These are phyloP conservation scores for Euschistus heros DNA, from an alignment of 1,140 invertebrate species.

Conservation along the genomic window DNA sequence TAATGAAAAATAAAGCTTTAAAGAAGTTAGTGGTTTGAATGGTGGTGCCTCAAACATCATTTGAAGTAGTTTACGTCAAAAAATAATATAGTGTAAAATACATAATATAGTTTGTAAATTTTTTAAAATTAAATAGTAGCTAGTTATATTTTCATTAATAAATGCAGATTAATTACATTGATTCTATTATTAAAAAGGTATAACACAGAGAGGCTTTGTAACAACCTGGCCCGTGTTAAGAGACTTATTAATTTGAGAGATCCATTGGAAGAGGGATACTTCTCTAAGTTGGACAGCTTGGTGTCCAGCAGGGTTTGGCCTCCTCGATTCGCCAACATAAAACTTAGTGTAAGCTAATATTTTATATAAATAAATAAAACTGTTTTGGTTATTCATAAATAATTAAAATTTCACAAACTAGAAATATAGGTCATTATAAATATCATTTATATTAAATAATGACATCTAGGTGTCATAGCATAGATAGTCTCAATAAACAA, in stretches of 20 bases:
- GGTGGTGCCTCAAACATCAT: too few relatives aligned
- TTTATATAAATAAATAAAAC: too few relatives aligned
- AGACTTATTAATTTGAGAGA: conserved; percentile 48
- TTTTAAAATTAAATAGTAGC: background rate
- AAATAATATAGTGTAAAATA: too few relatives aligned
- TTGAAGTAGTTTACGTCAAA: too few relatives aligned
- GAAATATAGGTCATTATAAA: too few relatives aligned
- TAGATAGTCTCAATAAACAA: too few relatives aligned
- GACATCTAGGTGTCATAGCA: too few relatives aligned
- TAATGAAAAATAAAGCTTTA: too few relatives aligned
- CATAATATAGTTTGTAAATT: conserved; percentile 9
- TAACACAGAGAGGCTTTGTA: conserved; percentile 56
- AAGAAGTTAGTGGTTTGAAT: too few relatives aligned
- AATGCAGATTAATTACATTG: background rate
- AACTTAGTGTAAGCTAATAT: conserved; percentile 36
- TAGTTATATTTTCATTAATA: background rate
- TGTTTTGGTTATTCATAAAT: too few relatives aligned
- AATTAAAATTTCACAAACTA: too few relatives aligned
- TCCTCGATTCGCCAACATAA: conserved; percentile 45
- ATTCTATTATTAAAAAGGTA: conserved; percentile 40
- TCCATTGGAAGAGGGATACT: conserved; percentile 56
- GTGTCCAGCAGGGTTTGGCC: conserved; percentile 53
- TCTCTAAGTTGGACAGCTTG: conserved; percentile 57
- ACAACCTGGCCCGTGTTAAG: conserved; percentile 44
- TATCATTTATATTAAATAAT: too few relatives aligned